Conservation (phyloP, 2,113 vertebrate species). For the Sclerurus mexicanus region DNA sequence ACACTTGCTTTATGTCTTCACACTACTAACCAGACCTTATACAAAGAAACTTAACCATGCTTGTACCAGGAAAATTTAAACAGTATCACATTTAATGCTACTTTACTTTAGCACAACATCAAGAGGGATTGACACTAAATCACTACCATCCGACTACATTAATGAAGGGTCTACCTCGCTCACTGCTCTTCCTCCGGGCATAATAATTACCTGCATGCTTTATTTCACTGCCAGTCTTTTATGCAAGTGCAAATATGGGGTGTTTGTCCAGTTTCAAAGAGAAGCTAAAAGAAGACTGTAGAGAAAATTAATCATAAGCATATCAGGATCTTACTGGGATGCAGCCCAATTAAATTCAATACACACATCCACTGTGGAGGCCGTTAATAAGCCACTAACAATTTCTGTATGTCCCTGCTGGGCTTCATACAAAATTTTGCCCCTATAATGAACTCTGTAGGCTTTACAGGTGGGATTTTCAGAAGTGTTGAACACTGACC, state of each 20-base stretch:
- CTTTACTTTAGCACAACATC: neutral
- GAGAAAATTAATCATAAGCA: constrained; percentile 41
- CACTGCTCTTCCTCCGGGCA: neutral
- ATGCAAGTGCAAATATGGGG: neutral
- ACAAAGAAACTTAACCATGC: neutral
- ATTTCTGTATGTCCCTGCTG: constrained; percentile 46
- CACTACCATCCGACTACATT: neutral
- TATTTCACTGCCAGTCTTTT: constrained; percentile 6
- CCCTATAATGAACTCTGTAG: constrained; percentile 52
- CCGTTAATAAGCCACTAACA: constrained; percentile 56
- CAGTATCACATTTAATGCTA: neutral
- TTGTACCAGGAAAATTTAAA: neutral
- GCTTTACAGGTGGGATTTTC: constrained; percentile 63
- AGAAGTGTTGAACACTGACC: constrained; percentile 21
- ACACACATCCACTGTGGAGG: constrained; percentile 24
- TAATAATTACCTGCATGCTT: constrained; percentile 28
- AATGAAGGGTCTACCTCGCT: neutral
- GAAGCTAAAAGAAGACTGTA: neutral
- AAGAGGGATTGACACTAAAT: neutral
- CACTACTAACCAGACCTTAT: neutral
- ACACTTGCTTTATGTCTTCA: neutral
- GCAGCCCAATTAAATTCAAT: constrained; percentile 51
- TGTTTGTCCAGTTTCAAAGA: neutral
- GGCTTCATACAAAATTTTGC: constrained; percentile 53
- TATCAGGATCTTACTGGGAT: constrained; percentile 37